These are phyloP conservation scores for Neoniphon sammara DNA, from an alignment of 2,797 vertebrate species.

Conservation along the genomic window DNA sequence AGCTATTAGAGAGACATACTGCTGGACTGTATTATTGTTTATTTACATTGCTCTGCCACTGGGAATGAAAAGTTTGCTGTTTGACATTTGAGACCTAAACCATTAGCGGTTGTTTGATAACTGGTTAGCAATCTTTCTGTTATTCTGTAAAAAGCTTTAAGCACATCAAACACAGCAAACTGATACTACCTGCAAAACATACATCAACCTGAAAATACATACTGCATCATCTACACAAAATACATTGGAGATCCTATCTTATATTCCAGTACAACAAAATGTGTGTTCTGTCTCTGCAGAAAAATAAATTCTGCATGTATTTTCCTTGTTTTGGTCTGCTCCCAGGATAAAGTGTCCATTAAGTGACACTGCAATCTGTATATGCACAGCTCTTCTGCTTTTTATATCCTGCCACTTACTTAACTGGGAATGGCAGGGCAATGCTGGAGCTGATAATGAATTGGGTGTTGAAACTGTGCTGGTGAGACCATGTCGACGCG, in stretches of 20 bases:
- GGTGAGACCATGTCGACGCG: slow-evolving; percentile 76
- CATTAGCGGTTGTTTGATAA: too few relatives aligned
- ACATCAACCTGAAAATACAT: too few relatives aligned
- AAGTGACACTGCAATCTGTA: slow-evolving; percentile 60
- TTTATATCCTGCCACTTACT: slow-evolving; percentile 82
- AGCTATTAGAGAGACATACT: neutral
- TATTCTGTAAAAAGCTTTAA: too few relatives aligned
- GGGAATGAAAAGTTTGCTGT: neutral
- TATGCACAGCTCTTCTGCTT: slow-evolving; percentile 69
- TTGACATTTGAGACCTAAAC: neutral
- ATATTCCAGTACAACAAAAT: neutral
- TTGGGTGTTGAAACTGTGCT: slow-evolving; percentile 83
- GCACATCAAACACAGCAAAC: too few relatives aligned
- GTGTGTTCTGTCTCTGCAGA: neutral
- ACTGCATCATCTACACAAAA: neutral
- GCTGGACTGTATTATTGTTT: neutral
- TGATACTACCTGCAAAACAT: too few relatives aligned
- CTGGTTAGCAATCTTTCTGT: too few relatives aligned
- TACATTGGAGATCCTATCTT: neutral
- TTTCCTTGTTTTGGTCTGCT: slow-evolving; percentile 38
- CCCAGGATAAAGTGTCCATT: slow-evolving; percentile 55
- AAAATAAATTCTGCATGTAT: slow-evolving; percentile 1
- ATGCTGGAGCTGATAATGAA: slow-evolving; percentile 82
- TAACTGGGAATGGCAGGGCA: slow-evolving; percentile 73
- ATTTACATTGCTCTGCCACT: neutral